These are phyloP conservation scores for Alligator mississippiensis DNA, from an alignment of 2,113 vertebrate species.

Conservation along the genomic window DNA sequence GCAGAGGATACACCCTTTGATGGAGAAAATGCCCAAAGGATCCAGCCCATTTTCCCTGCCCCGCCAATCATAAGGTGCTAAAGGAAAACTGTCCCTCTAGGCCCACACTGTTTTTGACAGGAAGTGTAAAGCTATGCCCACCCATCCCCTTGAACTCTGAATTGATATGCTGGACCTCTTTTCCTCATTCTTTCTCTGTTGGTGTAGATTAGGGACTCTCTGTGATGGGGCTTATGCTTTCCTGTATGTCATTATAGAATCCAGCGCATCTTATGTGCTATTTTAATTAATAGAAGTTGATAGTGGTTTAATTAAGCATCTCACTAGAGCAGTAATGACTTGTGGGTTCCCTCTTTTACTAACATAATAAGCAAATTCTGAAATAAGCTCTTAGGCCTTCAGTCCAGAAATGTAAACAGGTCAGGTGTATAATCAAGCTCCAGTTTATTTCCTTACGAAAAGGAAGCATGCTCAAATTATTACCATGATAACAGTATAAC, in stretches of 20 bases:
- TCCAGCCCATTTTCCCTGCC: neutral
- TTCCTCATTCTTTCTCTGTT: neutral
- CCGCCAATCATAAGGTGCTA: neutral
- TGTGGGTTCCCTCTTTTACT: neutral
- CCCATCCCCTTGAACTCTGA: neutral
- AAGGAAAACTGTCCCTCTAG: neutral
- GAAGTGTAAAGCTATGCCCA: neutral
- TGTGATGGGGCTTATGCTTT: accelerated
- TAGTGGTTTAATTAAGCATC: neutral
- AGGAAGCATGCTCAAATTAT: neutral
- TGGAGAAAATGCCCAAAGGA: neutral
- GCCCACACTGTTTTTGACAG: neutral
- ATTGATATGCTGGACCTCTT: neutral
- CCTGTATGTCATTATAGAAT: neutral
- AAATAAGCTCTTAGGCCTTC: neutral
- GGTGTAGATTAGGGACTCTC: neutral
- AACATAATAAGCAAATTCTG: neutral
- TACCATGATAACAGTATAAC: neutral
- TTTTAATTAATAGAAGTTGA: neutral
- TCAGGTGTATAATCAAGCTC: neutral
- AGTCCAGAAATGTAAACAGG: neutral
- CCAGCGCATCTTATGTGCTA: neutral
- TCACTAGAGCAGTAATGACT: neutral
- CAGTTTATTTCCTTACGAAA: neutral
- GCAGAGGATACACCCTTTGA: neutral